Evolutionary conservation across 2,113 vertebrate genomes (phyloP), one percentile per base, ranked within the genome.

Genomic region (Natator depressus): DNA sequence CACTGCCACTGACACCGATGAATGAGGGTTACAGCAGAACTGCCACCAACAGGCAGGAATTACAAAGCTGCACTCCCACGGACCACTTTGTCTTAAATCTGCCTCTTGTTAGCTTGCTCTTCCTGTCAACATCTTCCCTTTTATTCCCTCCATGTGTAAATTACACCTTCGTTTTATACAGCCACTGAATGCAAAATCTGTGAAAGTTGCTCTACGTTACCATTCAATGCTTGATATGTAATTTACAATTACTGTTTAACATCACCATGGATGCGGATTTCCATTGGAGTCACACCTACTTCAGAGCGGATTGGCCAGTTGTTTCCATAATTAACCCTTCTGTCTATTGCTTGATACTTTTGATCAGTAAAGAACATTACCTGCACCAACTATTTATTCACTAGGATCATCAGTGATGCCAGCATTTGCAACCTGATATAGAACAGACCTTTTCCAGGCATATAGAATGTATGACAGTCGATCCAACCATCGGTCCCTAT

Each of bases 161-260:
- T 65, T 42, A 69, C 35, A 49, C 80, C 80, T 88, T 38, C 83
- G 72, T 31, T 62, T 94, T 96, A 92, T 90, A 14, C 79, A 59
- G 81, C 94, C 50, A 0, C 75, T 90, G 65, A 46, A 94, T 94
- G 55, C 38, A 72, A 59, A 19, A 53, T 84, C 46, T 88, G 89
- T 86, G 90, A 90, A 94, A 82, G 81, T 54, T 47, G 55, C 76
- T 69, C 25, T 75, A 12, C 54, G 76, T 82, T 76, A 9, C 78
- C 90, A 65, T 92, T 95, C 96, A 22, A 59, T 8, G 49, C 93
- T 89, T 93, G 94, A 93, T 9, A 1, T 16, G 20, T 6, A 87
- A 62, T 90, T 97, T 78, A 82, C 84, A 91, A 89, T 91, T 93
- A 91, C 35, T 86, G 88, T 90, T 92, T 84, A 84, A 27, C 57